These are phyloP conservation scores for Chiloscyllium punctatum DNA, from an alignment of 2,797 vertebrate species.

Conservation along the genomic window DNA sequence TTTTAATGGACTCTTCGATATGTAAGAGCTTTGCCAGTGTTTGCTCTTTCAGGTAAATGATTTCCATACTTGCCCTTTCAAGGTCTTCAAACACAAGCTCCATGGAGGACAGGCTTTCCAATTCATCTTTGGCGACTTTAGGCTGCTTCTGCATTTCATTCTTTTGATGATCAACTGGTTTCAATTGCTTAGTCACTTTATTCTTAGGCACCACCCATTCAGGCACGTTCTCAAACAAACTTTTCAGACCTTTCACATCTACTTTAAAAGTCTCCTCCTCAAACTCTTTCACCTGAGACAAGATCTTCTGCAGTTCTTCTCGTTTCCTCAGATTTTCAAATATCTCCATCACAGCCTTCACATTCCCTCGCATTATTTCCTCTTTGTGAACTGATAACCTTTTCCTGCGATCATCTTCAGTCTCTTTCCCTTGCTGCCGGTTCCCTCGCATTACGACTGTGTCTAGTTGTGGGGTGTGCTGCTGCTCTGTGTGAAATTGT, in stretches of 20 bases:
- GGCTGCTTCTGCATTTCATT: conserved; percentile 43
- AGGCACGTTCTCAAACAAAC: conserved; percentile 73
- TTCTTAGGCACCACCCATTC: conserved; percentile 61
- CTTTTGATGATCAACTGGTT: conserved; percentile 44
- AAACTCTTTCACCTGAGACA: conserved; percentile 72
- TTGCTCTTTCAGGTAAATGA: conserved; percentile 82
- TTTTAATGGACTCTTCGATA: conserved; percentile 83
- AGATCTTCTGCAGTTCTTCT: conserved; percentile 74
- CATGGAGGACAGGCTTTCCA: conserved; percentile 62
- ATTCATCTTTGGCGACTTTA: conserved; percentile 45
- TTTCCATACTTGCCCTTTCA: conserved; percentile 80
- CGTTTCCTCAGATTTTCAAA: conserved; percentile 73
- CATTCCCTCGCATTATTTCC: conserved; percentile 79
- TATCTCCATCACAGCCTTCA: conserved; percentile 69
- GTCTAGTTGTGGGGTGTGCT: not conserved
- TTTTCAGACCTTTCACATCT: conserved; percentile 66
- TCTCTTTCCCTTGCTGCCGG: conserved; percentile 51
- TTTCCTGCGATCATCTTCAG: conserved; percentile 69
- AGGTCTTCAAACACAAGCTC: conserved; percentile 81
- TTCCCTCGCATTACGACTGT: not conserved
- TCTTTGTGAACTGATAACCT: conserved; percentile 82
- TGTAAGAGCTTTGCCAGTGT: conserved; percentile 80
- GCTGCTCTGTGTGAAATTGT: not conserved
- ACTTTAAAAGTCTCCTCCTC: conserved; percentile 72
- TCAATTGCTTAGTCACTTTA: conserved; percentile 48